These are phyloP conservation scores for Grammomys surdaster DNA, from an alignment of 2,113 vertebrate species.

Conservation along the genomic window DNA sequence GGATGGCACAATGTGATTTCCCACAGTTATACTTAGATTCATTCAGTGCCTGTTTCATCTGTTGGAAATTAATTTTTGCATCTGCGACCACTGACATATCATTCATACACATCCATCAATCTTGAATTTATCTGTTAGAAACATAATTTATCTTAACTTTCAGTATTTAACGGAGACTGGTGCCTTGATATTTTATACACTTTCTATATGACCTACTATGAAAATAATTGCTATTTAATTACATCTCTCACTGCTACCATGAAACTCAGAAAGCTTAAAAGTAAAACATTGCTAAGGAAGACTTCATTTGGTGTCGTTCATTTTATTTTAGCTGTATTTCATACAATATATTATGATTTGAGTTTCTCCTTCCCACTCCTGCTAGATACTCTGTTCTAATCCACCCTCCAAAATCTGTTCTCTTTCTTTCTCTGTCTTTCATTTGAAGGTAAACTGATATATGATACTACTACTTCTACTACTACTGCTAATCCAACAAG, in stretches of 20 bases:
- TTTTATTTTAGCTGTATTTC: background rate
- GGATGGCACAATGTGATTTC: background rate
- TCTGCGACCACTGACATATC: background rate
- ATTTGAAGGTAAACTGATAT: background rate
- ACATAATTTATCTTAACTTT: background rate
- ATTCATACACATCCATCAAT: background rate
- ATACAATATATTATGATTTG: background rate
- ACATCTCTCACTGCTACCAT: background rate
- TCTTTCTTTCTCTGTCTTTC: background rate
- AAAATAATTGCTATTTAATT: background rate
- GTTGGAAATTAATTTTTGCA: background rate
- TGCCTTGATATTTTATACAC: background rate
- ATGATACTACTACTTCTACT: too few species aligned
- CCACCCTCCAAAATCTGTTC: background rate
- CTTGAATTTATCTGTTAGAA: background rate
- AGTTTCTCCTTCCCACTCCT: background rate
- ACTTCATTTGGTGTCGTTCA: background rate
- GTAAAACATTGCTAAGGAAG: background rate
- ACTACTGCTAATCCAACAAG: background rate
- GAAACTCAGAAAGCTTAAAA: background rate
- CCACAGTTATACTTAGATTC: too few species aligned
- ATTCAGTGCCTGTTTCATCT: background rate
- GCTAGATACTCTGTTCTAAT: rapidly evolving
- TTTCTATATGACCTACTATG: background rate
- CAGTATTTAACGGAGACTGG: background rate